These are phyloP conservation scores for Alfaro cultratus DNA, from an alignment of 2,797 vertebrate genomes.

Conservation along the genomic window DNA sequence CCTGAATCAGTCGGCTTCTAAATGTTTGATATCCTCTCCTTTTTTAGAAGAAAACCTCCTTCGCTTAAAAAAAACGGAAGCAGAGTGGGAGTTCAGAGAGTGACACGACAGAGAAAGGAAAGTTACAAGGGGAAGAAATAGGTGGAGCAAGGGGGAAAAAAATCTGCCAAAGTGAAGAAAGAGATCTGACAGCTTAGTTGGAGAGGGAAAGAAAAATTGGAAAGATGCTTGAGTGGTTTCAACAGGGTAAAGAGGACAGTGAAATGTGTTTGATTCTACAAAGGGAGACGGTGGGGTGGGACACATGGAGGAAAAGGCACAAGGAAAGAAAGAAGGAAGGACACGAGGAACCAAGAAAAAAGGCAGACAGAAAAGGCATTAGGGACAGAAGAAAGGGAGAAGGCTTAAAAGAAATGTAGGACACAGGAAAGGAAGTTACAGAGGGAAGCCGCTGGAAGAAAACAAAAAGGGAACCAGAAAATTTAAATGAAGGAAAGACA, in stretches of 20 bases:
- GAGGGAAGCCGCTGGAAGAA: not conserved
- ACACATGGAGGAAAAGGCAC: not conserved
- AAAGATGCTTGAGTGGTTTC: slow-evolving; percentile 41
- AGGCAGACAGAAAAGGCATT: not conserved
- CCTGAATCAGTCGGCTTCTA: slow-evolving; percentile 11
- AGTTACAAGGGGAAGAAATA: slow-evolving; percentile 14
- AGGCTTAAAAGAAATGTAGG: not conserved
- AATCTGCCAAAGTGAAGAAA: not conserved
- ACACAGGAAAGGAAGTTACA: not conserved
- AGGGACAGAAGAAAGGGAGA: not conserved
- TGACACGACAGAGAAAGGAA: slow-evolving; percentile 13
- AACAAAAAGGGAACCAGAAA: not conserved
- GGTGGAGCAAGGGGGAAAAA: not conserved
- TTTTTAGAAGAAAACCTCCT: slow-evolving; percentile 21
- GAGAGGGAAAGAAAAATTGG: slow-evolving; percentile 21
- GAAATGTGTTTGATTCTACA: not conserved
- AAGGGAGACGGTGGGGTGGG: not conserved
- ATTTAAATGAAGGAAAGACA: slow-evolving; percentile 2
- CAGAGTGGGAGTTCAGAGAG: slow-evolving; percentile 3
- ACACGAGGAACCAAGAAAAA: not conserved
- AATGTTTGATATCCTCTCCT: slow-evolving; percentile 38
- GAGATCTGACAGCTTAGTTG: slow-evolving; percentile 37
- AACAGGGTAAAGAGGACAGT: slow-evolving; percentile 21
- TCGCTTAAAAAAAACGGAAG: slow-evolving; percentile 9
- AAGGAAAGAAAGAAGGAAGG: not conserved